These are phyloP conservation scores for Acanthornis magna DNA, from an alignment of 2,797 vertebrate species.

Conservation along the genomic window DNA sequence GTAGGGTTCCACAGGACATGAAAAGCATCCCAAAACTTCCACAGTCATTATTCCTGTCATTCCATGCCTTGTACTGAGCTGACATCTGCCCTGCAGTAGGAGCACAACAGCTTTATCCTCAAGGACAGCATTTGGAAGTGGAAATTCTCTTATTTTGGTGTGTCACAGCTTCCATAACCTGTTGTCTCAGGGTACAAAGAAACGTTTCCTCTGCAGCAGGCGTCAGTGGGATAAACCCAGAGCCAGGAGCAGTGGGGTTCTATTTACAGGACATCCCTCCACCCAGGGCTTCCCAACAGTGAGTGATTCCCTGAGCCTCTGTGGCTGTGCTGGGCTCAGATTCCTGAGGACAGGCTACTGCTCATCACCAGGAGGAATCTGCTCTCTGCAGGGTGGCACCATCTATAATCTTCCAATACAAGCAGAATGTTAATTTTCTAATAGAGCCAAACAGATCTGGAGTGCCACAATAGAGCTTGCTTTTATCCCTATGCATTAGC, in stretches of 20 bases:
- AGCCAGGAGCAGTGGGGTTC: neutral
- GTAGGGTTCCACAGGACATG: neutral
- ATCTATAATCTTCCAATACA: slow-evolving; percentile 15
- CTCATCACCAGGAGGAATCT: slow-evolving; percentile 15
- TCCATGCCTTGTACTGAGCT: neutral
- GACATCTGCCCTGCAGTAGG: neutral
- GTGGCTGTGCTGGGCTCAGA: neutral
- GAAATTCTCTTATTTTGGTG: neutral
- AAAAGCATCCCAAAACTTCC: neutral
- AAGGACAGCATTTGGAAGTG: neutral
- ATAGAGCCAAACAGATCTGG: neutral
- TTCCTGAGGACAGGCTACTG: neutral
- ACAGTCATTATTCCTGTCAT: neutral
- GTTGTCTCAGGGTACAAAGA: neutral
- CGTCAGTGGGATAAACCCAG: neutral
- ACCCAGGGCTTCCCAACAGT: neutral
- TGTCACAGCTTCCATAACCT: neutral
- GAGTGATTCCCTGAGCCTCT: neutral
- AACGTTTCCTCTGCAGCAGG: neutral
- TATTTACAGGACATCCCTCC: neutral
- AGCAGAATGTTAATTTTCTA: slow-evolving; percentile 24
- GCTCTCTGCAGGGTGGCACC: neutral
- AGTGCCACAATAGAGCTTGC: neutral
- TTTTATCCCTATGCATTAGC: slow-evolving; percentile 28
- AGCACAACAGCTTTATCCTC: neutral